These are phyloP conservation scores for Rhynchomys soricoides DNA, from an alignment of 2,113 vertebrate species.

Conservation along the genomic window DNA sequence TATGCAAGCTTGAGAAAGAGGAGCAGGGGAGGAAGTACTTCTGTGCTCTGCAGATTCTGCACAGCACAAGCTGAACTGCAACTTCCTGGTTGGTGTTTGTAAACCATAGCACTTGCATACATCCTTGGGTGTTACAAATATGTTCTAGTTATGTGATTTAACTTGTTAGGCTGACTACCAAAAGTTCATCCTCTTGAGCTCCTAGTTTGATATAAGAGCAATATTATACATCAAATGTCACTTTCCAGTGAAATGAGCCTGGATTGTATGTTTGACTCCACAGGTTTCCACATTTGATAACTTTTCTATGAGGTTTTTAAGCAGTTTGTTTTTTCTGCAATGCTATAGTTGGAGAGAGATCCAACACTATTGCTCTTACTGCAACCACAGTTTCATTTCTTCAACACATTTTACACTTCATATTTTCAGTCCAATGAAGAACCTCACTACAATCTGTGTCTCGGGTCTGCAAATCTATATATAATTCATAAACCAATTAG, in stretches of 20 bases:
- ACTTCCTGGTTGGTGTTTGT: slow-evolving; percentile 20
- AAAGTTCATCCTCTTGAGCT: slow-evolving; percentile 83
- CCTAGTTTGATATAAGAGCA: slow-evolving; percentile 86
- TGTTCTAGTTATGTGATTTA: slow-evolving; percentile 71
- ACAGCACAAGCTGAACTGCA: slow-evolving; percentile 44
- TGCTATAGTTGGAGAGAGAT: slow-evolving; percentile 81
- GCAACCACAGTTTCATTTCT: slow-evolving; percentile 82
- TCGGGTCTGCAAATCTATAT: slow-evolving; percentile 61
- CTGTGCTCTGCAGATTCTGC: slow-evolving; percentile 41
- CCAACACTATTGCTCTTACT: slow-evolving; percentile 76
- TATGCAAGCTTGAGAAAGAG: slow-evolving; percentile 5
- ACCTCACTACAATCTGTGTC: slow-evolving; percentile 73
- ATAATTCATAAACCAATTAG: slow-evolving; percentile 61
- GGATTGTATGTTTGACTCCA: slow-evolving; percentile 85
- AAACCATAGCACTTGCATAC: background rate
- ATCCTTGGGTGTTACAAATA: slow-evolving; percentile 61
- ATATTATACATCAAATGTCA: slow-evolving; percentile 84
- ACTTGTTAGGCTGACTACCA: slow-evolving; percentile 84
- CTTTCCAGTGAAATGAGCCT: slow-evolving; percentile 79
- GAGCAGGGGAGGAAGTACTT: slow-evolving; percentile 70
- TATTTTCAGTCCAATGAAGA: slow-evolving; percentile 79
- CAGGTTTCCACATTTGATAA: slow-evolving; percentile 84
- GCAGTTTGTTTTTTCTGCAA: slow-evolving; percentile 79
- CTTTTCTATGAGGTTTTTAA: slow-evolving; percentile 86
- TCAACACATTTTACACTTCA: slow-evolving; percentile 79